Conservation (phyloP, 2,888 invertebrate species). For the Crossocerus cetratus region DNA sequence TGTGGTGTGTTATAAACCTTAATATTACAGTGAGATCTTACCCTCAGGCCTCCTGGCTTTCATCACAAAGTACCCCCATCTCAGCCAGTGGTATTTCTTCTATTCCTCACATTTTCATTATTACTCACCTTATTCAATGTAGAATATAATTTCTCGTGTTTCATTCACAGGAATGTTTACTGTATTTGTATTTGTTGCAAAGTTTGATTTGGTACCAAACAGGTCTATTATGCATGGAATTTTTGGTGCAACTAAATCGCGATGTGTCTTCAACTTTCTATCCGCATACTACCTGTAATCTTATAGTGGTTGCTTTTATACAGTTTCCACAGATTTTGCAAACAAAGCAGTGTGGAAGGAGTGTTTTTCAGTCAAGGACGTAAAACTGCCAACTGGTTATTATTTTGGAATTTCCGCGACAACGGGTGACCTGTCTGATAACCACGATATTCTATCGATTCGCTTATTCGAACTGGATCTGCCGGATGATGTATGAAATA, state of each 20-base stretch:
- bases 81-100: constrained; percentile 30
- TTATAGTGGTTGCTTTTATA: too few relatives aligned
- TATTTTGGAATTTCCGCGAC: constrained; percentile 96
- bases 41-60: constrained; percentile 44
- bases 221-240: neutral
- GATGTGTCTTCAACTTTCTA: too few relatives aligned
- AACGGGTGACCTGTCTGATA: constrained; percentile 97
- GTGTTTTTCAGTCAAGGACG: constrained; percentile 93
- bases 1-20: constrained; percentile 35
- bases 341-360: constrained; percentile 96
- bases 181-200: neutral
- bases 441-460: constrained; percentile 95
- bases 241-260: neutral
- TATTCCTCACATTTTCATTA: constrained; percentile 16
- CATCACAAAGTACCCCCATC: constrained; percentile 39
- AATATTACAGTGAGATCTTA: constrained; percentile 46
- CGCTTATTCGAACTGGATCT: constrained; percentile 95
- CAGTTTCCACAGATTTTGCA: constrained; percentile 94
- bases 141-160: too few relatives aligned
- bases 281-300: neutral
- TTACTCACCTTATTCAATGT: neutral
- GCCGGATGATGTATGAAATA: constrained; percentile 81
- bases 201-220: neutral
- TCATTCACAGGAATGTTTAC: too few relatives aligned
- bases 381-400: constrained; percentile 95